A percentile compares a stretch with the other conserved stretches of the same genome.
These are phyloP conservation scores for Sandelia bainsii DNA, from an alignment of 2,797 vertebrate genomes.

Conservation along the genomic window DNA sequence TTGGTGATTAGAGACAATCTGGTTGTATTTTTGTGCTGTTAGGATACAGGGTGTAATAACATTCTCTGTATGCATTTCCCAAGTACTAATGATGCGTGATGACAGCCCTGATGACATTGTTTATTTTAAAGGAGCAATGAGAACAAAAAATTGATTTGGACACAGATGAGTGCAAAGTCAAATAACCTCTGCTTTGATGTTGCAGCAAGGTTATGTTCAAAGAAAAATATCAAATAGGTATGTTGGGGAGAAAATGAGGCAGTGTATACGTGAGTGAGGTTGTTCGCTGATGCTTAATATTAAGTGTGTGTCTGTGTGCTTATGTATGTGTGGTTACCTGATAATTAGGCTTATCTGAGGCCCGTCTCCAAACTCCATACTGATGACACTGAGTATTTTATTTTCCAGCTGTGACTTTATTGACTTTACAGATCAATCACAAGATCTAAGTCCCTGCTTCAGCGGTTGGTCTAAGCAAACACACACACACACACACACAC, in stretches of 20 bases:
- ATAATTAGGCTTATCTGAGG: constrained; percentile 57
- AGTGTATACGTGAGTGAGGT: constrained; percentile 32
- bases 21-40: constrained; percentile 39
- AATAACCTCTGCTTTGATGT: constrained; percentile 70
- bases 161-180: constrained; percentile 69
- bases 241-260: constrained; percentile 40
- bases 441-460: constrained; percentile 58
- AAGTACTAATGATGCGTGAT: constrained; percentile 64
- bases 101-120: constrained; percentile 39
- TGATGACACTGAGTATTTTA: constrained; percentile 47
- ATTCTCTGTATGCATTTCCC: constrained; percentile 39
- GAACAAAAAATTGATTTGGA: constrained; percentile 54
- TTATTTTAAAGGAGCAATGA: constrained; percentile 21
- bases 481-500: constrained; percentile 14
- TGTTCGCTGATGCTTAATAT: constrained; percentile 36
- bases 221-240: constrained; percentile 58
- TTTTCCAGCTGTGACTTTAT: constrained; percentile 63
- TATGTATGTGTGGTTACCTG: constrained; percentile 25
- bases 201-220: constrained; percentile 70
- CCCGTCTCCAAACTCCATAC: constrained; percentile 52
- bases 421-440: constrained; percentile 71
- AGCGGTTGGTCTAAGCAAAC: constrained; percentile 49
- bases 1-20: constrained; percentile 63
- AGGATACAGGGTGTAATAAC: constrained; percentile 55
- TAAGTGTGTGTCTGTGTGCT: constrained; percentile 16